Base-by-base conservation (phyloP, 2,888 invertebrate genomes). In the Meteorus colon region DNA sequence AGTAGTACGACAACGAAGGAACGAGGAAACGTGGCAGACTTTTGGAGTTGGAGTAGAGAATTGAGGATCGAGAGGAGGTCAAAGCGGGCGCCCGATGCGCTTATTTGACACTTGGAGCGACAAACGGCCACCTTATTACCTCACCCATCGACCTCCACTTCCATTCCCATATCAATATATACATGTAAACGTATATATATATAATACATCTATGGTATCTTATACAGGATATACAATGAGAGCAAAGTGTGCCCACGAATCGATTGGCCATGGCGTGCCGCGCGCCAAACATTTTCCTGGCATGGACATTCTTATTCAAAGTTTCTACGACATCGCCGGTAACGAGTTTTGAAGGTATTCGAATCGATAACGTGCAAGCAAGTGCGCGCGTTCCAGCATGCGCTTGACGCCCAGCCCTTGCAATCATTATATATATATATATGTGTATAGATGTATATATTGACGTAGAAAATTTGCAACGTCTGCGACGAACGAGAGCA, bases 91-190 rank as follows among this genome's bases (percentile, higher is more conserved):
- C 82, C 82, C 85, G 85, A 85, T 85, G 84, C 84, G 85, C 84
- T 87, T 87, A 87, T 87, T 87, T 87, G 87, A 87, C 87, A 87
- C 83, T 83, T 84, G 79, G 83, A 85, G 82, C 85, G 87, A 87
- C 87, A 86, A 87, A 87, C 87, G 86, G 86, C 85, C 82, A 83
- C 83, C 86, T 87, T 87, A 87, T 87, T 86, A 87, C 86, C 84
- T 86, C 84, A 82, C 82, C 81, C 73, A 71, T 67, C 74, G 62
- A 41, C 73, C 55, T 63, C 27, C 51, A 70, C 59, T 31, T 70
- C 45, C 65, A 65, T 59, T 19, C n/a, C 19, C 59, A 62, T 37
- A 62, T 60, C 34, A 34, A 34, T 34, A 62, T 48, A 69, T 68
- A 73, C 59, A 65, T 51, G 55, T 71, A 75, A 51, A 60, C 16